A percentile compares a stretch with the other conserved stretches of the same genome.
phyloP scores from a whole-genome alignment of 2,888 invertebrate genomes.

The Epiperipatus broadwayi region DNA sequence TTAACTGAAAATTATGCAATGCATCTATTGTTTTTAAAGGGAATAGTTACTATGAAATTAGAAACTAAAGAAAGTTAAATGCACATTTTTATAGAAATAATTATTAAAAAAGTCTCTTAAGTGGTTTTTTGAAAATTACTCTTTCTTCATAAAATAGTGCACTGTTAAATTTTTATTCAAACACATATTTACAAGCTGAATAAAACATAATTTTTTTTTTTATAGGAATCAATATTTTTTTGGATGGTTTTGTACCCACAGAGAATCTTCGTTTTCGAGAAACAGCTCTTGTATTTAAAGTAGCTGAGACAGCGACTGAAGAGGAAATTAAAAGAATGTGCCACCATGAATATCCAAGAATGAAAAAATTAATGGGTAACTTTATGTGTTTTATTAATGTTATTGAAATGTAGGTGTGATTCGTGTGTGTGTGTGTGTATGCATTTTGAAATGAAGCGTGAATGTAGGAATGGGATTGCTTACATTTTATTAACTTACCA shows the following conservation, averaged over 20 bases:
- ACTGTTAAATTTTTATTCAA: too few species aligned
- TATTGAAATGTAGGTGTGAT: neutral
- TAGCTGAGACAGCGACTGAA: conserved; percentile 89
- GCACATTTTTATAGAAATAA: too few species aligned
- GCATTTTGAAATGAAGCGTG: neutral
- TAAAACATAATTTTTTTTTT: conserved; percentile 19
- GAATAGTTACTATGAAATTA: too few species aligned
- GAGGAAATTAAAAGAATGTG: conserved; percentile 94
- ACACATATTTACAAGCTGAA: too few species aligned
- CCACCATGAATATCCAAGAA: conserved; percentile 81
- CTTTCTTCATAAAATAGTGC: too few species aligned
- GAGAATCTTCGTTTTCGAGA: conserved; percentile 97
- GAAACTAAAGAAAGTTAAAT: too few species aligned
- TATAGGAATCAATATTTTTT: conserved; percentile 84
- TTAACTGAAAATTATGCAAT: too few species aligned
- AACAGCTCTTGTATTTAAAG: conserved; percentile 88
- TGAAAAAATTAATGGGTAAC: conserved; percentile 45
- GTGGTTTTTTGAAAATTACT: too few species aligned
- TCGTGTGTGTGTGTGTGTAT: neutral
- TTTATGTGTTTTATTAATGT: too few species aligned
- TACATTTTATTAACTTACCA: too few species aligned
- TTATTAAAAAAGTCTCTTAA: neutral
- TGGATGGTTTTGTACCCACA: conserved; percentile 97
- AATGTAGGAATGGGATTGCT: too few species aligned
- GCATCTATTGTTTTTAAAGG: too few species aligned